Base-by-base conservation (phyloP, 2,113 vertebrate species). In the Ailurus styani region DNA sequence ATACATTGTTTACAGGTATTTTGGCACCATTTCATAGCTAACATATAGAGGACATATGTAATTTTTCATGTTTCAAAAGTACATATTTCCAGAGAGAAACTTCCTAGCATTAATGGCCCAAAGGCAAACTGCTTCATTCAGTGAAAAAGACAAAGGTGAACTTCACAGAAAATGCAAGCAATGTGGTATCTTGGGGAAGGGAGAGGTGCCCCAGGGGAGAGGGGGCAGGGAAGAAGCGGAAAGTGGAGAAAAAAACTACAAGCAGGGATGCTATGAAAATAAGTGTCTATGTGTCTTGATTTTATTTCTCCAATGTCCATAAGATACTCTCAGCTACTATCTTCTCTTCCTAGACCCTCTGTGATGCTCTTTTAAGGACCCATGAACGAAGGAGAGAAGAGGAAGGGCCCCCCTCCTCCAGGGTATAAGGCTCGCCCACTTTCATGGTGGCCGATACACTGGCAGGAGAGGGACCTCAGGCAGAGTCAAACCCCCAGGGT, bases 141-240 rank as follows among this genome's bases (percentile, higher is more conserved):
- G 11, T 55, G 23, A 64, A 89, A 89, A 84, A 83, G 60, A 85
- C 77, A 42, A 94, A 66, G 21, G 25, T 21, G 20, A 72, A 72
- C 8, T 83, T 77, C 14, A 78, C 85, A 37, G 52, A 72, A 93
- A 54, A 81, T 15, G 34, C 23, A 87, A 34, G 45, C 10, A 23
- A 31, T 42, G 18, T 6, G 14, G 29, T 18, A 11, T 86, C 21
- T 50, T 34, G 0, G 40, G 45, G 6, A 25, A 15, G 13, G 7
- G 7, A 4, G 9, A 7, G 29, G 15, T 0, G 7, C 2, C 21
- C 31, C 57, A 10, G 23, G 57, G 57, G 3, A 12, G 5, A 3
- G 68, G n/a, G 27, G 52, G 72, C 31, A 45, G 13, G 50, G 50
- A 45, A 55, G 25, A 37, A 47, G 12, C 42, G 3, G 14, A 31